These are phyloP conservation scores for Pollenia labialis DNA, from an alignment of 2,888 invertebrate species.

Conservation along the genomic window DNA sequence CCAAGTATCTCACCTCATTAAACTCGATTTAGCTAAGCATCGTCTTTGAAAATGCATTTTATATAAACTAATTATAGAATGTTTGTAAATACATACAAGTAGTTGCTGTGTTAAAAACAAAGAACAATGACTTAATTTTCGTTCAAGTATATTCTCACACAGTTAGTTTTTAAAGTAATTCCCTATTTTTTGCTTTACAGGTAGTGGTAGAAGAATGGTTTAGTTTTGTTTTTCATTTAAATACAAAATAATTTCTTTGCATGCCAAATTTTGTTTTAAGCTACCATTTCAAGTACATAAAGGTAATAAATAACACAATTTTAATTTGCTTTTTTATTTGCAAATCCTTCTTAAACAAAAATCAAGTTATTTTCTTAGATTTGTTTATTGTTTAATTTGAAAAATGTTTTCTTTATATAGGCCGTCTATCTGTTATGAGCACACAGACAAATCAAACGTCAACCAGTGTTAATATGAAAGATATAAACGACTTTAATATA, in stretches of 20 bases:
- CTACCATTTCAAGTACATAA: slow-evolving; percentile 47
- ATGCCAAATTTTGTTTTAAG: slow-evolving; percentile 67
- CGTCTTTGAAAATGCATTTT: too few relatives aligned
- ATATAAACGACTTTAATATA: slow-evolving; percentile 82
- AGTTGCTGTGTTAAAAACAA: too few relatives aligned
- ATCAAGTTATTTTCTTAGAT: neutral
- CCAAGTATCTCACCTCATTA: too few relatives aligned
- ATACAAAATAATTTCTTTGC: slow-evolving; percentile 54
- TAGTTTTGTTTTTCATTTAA: slow-evolving; percentile 61
- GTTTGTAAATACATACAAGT: too few relatives aligned
- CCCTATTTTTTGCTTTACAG: slow-evolving; percentile 70
- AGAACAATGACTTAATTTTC: too few relatives aligned
- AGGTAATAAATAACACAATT: slow-evolving; percentile 50
- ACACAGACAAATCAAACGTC: slow-evolving; percentile 83
- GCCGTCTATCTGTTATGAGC: slow-evolving; percentile 83
- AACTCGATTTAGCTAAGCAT: too few relatives aligned
- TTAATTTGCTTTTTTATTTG: slow-evolving; percentile 9
- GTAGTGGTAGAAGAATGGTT: slow-evolving; percentile 69
- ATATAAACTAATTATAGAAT: too few relatives aligned
- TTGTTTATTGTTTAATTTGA: neutral
- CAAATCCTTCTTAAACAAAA: neutral
- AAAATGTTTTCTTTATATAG: slow-evolving; percentile 74
- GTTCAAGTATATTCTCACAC: neutral
- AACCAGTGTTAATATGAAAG: slow-evolving; percentile 82
- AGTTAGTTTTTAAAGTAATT: neutral